Evolutionary conservation across 2,113 vertebrate species (phyloP), one percentile per base, ranked within the genome.

Genomic region (Pachycephala philippinensis): DNA sequence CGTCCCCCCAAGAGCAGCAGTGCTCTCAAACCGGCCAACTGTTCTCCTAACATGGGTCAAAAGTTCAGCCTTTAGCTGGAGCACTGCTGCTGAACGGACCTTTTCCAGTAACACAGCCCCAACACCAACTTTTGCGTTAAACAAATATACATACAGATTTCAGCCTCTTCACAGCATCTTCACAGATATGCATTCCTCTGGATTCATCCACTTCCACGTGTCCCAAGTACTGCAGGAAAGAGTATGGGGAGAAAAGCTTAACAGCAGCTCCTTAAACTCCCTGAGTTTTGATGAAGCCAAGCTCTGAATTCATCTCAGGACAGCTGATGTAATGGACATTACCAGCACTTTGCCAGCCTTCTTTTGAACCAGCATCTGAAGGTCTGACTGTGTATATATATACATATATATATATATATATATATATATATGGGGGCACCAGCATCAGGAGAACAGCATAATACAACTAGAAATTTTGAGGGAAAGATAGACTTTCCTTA

Each of bases 111-210:
- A 89, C 3, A 85, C 15, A 95, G 81, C 52, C 96, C 74, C 91
- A 28, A 77, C 75, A 76, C n/a, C 81, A 96, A 88, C 13, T 26
- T 59, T 84, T 57, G n/a, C 10, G 93, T 64, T 78, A 76, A 97
- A 91, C 78, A 96, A 92, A 89, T 79, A 93, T 98, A 99, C 99
- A 96, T 99, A 99, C 99, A 98, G 99, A 98, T 98, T 99, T 99
- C 90, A 99, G 97, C 95, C 98, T 99, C 98, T 99, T 99, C 85
- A 99, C 99, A 39, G 99, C 99, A 59, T 99, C 99, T 98, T 99
- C 99, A 94, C 99, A 99, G 98, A 99, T 99, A 98, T 99, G 99
- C 99, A 99, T 99, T 95, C 99, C 99, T 97, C 99, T 98, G 91
- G 99, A 99, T 95, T 99, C 99, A 70, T 99, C 99, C 96, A 99